Conservation (phyloP, 2,113 vertebrate species). For the Puntigrus tetrazona region DNA sequence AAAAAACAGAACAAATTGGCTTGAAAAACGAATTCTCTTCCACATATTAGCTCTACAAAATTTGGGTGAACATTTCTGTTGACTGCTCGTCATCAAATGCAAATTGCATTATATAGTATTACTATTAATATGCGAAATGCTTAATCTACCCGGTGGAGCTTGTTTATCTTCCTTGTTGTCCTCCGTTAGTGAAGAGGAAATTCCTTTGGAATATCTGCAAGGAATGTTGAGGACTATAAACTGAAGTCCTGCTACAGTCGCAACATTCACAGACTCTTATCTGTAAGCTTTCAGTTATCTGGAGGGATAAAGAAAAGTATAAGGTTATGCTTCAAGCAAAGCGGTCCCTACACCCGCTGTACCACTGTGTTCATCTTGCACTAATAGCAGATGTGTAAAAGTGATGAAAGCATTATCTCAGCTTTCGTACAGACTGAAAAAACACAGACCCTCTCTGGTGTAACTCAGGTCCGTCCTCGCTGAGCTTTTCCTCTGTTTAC, state of each 20-base stretch:
- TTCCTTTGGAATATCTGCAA: background rate
- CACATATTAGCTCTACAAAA: background rate
- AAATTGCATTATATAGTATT: background rate
- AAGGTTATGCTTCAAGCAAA: conserved; percentile 47
- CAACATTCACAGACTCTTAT: background rate
- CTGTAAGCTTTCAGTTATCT: background rate
- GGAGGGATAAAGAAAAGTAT: conserved; percentile 12
- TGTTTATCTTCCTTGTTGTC: background rate
- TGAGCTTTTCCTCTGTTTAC: background rate
- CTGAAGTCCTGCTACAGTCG: background rate
- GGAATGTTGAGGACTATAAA: background rate
- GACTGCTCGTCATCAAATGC: background rate
- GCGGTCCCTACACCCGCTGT: conserved; percentile 29
- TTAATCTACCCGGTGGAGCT: background rate
- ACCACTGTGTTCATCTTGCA: background rate
- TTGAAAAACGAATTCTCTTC: background rate
- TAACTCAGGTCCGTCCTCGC: background rate
- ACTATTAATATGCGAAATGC: background rate
- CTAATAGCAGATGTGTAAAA: conserved; percentile 12
- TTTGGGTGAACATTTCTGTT: background rate
- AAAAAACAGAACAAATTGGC: background rate
- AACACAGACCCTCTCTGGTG: conserved; percentile 47
- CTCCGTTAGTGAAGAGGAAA: background rate
- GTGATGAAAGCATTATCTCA: conserved; percentile 42
- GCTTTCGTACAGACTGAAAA: conserved; percentile 56